A percentile compares a stretch with the other conserved stretches of the same genome.
Conservation (phyloP, 2,113 vertebrate species). For the Nymphicus hollandicus region DNA sequence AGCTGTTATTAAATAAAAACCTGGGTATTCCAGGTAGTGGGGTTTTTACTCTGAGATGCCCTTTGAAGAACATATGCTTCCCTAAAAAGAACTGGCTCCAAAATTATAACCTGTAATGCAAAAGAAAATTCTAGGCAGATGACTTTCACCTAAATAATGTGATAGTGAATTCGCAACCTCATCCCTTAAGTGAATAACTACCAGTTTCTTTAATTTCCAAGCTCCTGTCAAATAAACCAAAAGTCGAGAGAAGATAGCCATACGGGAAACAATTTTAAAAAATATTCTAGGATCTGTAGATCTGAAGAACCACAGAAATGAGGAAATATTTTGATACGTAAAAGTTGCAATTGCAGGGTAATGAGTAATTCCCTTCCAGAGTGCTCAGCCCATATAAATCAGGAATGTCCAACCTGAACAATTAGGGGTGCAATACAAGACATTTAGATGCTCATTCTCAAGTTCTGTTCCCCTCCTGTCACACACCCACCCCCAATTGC, state of each 20-base stretch:
- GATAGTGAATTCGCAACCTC: neutral
- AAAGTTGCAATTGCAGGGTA: neutral
- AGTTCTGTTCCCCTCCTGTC: neutral
- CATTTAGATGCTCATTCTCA: neutral
- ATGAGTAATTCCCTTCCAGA: neutral
- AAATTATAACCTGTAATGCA: neutral
- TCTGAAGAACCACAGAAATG: neutral
- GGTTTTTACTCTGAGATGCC: neutral
- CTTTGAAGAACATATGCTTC: neutral
- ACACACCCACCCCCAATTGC: neutral
- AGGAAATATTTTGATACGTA: neutral
- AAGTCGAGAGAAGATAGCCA: neutral
- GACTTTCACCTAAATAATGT: neutral
- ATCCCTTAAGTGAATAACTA: neutral
- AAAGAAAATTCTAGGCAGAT: neutral
- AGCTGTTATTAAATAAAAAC: neutral
- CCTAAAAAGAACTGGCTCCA: neutral
- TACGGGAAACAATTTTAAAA: neutral
- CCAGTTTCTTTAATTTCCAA: neutral
- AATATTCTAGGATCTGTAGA: neutral
- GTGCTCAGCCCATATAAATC: neutral
- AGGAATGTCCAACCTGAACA: neutral
- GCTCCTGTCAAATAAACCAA: neutral
- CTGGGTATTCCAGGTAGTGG: neutral
- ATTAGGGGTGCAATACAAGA: neutral